A percentile compares a stretch with the other conserved stretches of the same genome.
These are phyloP conservation scores for Eupithecia subfuscata DNA, from an alignment of 2,888 invertebrate species.

Conservation along the genomic window DNA sequence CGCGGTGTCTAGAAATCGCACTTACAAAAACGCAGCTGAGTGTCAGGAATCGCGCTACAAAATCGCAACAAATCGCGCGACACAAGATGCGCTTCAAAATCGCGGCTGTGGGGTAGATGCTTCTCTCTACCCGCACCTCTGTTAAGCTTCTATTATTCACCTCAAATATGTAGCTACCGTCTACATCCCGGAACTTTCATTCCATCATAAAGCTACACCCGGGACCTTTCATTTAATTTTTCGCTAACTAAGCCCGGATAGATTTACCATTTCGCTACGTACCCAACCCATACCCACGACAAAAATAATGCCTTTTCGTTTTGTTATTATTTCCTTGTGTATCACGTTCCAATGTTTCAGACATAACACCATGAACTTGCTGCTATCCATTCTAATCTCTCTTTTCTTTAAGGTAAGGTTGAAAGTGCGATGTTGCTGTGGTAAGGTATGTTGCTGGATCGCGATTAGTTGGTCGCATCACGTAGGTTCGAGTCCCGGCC, in stretches of 20 bases:
- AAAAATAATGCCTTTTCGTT: conserved; percentile 54
- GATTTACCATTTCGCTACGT: conserved; percentile 53
- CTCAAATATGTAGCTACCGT: conserved; percentile 4
- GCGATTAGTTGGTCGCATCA: conserved; percentile 71
- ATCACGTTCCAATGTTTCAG: conserved; percentile 69
- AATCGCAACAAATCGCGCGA: too few species aligned
- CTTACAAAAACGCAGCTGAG: too few species aligned
- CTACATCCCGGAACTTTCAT: conserved; percentile 11
- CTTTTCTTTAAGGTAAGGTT: conserved; percentile 41
- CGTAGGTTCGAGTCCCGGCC: conserved; percentile 71
- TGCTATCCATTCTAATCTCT: conserved; percentile 40
- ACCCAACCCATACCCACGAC: conserved; percentile 40
- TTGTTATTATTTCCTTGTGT: conserved; percentile 66
- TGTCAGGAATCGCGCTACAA: too few species aligned
- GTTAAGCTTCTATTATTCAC: conserved; percentile 14
- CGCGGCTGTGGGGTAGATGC: not conserved
- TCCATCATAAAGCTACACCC: conserved; percentile 14
- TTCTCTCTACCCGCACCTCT: not conserved
- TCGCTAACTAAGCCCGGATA: conserved; percentile 50
- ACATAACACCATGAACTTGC: conserved; percentile 52
- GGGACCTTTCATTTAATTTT: conserved; percentile 39
- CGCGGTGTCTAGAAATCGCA: too few species aligned
- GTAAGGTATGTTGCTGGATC: conserved; percentile 53
- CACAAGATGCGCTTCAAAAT: too few species aligned
- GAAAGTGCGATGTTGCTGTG: conserved; percentile 47